Percentiles rank a stretch among this genome's conserved stretches.
These are phyloP conservation scores for Sebastes nivosus DNA, from an alignment of 2,797 vertebrate genomes.

Conservation along the genomic window DNA sequence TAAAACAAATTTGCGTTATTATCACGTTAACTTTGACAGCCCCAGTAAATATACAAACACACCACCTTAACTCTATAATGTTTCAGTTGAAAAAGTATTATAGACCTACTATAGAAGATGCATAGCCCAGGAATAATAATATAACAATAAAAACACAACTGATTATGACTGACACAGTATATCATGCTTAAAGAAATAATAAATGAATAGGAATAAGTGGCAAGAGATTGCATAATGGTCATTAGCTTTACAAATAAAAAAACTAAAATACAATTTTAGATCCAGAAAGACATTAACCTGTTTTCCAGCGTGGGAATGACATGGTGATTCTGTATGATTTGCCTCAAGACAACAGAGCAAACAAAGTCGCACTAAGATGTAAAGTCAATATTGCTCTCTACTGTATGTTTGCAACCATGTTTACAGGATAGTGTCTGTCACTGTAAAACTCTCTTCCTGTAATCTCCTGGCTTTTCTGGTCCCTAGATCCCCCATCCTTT, in stretches of 20 bases:
- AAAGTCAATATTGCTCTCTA: constrained; percentile 40
- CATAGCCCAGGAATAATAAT: too few relatives aligned
- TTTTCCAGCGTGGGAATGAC: not conserved
- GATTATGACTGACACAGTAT: too few relatives aligned
- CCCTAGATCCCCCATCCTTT: not conserved
- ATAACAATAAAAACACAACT: too few relatives aligned
- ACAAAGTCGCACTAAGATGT: constrained; percentile 4
- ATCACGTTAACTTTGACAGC: too few relatives aligned
- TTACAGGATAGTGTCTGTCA: not conserved
- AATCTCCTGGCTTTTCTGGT: not conserved
- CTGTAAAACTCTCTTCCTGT: not conserved
- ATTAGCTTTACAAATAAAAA: not conserved
- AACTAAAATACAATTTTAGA: not conserved
- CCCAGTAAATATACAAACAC: too few relatives aligned
- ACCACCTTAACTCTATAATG: too few relatives aligned
- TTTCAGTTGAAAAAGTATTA: too few relatives aligned
- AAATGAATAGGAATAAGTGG: too few relatives aligned
- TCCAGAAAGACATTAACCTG: not conserved
- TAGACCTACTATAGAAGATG: too few relatives aligned
- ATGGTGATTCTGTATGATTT: not conserved
- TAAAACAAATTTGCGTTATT: too few relatives aligned
- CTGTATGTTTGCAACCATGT: not conserved
- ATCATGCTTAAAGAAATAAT: too few relatives aligned
- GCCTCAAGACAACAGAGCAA: constrained; percentile 5
- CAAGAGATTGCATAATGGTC: not conserved